Evolutionary conservation across 2,113 vertebrate genomes (phyloP).

Genomic region (Pardalotus punctatus): DNA sequence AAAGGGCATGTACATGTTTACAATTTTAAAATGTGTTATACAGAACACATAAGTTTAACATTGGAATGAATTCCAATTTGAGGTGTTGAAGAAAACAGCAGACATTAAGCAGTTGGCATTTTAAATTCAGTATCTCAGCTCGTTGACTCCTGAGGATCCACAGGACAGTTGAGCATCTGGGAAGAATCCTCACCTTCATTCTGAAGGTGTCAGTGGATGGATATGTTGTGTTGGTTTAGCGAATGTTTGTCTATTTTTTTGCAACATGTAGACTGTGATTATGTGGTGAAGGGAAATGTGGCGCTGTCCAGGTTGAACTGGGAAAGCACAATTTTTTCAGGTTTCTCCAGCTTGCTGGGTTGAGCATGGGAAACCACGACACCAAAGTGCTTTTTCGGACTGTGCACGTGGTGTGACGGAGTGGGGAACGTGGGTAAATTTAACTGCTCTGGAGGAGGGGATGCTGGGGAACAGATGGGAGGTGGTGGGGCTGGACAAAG

Average conservation of each 20-base stretch:
- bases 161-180: background rate
- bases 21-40: background rate
- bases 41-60: background rate
- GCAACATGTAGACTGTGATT: background rate
- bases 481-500: background rate
- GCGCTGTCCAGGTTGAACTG: background rate
- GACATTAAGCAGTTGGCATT: background rate
- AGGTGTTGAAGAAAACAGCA: background rate
- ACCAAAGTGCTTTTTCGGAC: background rate
- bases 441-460: background rate
- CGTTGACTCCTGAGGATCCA: background rate
- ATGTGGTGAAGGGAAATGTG: background rate
- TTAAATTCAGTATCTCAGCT: background rate
- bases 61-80: background rate
- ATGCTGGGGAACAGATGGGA: background rate
- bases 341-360: background rate
- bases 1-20: background rate
- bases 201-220: background rate
- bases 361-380: background rate
- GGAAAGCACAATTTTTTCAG: rapidly evolving
- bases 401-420: background rate
- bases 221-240: background rate
- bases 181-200: background rate
- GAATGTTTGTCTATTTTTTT: background rate
- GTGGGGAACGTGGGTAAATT: background rate